These are phyloP conservation scores for Sesamia inferens DNA, from an alignment of 2,888 invertebrate species.

Conservation along the genomic window DNA sequence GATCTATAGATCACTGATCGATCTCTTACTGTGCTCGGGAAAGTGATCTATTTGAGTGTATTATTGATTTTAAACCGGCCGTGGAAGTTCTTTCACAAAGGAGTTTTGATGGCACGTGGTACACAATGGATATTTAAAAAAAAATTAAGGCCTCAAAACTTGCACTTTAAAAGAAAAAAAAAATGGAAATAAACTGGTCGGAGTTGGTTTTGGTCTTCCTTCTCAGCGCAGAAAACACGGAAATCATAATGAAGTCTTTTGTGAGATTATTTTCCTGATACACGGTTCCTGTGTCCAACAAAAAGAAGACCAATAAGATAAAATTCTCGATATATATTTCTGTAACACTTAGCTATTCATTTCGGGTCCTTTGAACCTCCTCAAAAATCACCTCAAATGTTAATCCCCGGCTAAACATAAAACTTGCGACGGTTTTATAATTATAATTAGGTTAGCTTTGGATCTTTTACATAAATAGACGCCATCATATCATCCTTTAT, in stretches of 20 bases:
- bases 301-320: too few relatives aligned
- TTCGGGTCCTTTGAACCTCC: neutral
- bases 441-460: neutral
- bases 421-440: too few relatives aligned
- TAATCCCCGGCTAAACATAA: neutral
- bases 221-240: neutral
- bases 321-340: neutral
- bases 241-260: neutral
- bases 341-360: neutral
- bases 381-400: neutral
- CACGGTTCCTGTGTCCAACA: neutral
- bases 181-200: neutral
- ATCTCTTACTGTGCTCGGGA: constrained; percentile 86
- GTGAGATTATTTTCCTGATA: neutral
- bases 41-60: constrained; percentile 82
- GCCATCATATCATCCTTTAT: neutral
- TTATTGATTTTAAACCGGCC: constrained; percentile 88
- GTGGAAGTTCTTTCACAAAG: constrained; percentile 78
- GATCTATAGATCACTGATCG: constrained; percentile 86
- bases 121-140: constrained; percentile 13
- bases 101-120: constrained; percentile 67
- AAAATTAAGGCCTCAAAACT: constrained; percentile 8
- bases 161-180: neutral
- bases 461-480: neutral
- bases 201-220: neutral